Evolutionary conservation across 2,888 invertebrate genomes (phyloP).

Genomic region (Platycheirus albimanus): DNA sequence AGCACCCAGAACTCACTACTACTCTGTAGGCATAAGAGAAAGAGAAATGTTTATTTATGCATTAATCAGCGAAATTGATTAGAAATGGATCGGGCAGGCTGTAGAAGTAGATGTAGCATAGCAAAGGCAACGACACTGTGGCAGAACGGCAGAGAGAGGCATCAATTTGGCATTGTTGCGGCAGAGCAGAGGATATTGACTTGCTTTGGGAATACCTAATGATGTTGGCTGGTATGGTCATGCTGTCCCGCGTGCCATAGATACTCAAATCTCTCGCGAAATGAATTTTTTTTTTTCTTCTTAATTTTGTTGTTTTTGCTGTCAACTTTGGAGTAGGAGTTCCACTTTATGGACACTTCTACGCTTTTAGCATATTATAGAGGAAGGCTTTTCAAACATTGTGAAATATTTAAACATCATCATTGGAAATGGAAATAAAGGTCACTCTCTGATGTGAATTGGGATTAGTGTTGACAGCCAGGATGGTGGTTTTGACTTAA

Average conservation of each 20-base stretch:
- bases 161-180: slow-evolving; percentile 42
- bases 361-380: not conserved
- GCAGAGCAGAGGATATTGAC: slow-evolving; percentile 51
- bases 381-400: slow-evolving; percentile 11
- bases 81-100: slow-evolving; percentile 67
- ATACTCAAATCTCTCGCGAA: slow-evolving; percentile 17
- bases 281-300: not conserved
- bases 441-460: slow-evolving; percentile 32
- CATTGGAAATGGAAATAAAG: slow-evolving; percentile 16
- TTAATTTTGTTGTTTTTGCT: not conserved
- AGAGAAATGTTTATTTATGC: slow-evolving; percentile 67
- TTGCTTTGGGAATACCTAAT: slow-evolving; percentile 55
- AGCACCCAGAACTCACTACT: not conserved
- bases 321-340: not conserved
- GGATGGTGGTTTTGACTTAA: slow-evolving; percentile 62
- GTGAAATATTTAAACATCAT: slow-evolving; percentile 57
- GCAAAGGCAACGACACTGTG: not conserved
- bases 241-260: slow-evolving; percentile 5
- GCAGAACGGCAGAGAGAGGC: slow-evolving; percentile 1
- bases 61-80: slow-evolving; percentile 73
- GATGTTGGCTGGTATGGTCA: slow-evolving; percentile 39
- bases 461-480: slow-evolving; percentile 52
- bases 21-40: not conserved
- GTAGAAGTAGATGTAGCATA: not conserved
- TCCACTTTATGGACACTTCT: not conserved